Conservation (phyloP, 1,140 invertebrate species). For the Drosophila arawakana region DNA sequence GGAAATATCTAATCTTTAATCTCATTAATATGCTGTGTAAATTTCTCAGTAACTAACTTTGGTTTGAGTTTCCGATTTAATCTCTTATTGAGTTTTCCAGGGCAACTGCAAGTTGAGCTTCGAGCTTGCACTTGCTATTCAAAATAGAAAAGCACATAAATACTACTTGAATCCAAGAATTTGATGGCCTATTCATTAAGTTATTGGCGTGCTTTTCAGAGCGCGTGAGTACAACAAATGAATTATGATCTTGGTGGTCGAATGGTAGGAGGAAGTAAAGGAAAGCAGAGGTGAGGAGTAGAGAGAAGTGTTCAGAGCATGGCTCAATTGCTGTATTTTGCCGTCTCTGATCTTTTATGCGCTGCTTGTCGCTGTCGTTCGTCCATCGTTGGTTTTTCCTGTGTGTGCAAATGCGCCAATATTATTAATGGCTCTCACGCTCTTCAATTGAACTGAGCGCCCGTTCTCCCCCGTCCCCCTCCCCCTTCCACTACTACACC, state of each 20-base stretch:
- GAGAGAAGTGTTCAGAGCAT: neutral
- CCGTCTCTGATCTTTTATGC: constrained; percentile 21
- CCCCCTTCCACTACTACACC: neutral
- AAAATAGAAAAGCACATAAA: constrained; percentile 53
- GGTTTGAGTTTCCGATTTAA: neutral
- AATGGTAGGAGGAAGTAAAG: neutral
- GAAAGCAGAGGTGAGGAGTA: neutral
- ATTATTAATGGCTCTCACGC: constrained; percentile 74
- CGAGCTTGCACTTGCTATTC: neutral
- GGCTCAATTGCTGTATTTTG: constrained; percentile 35
- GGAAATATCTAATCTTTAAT: neutral
- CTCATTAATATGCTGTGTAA: neutral
- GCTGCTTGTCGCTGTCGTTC: constrained; percentile 28
- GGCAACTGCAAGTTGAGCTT: constrained; percentile 17
- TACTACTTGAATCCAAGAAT: constrained; percentile 51
- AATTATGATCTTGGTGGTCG: constrained; percentile 39
- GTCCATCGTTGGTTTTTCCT: constrained; percentile 43
- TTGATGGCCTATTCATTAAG: constrained; percentile 56
- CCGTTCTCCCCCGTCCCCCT: constrained; percentile 27
- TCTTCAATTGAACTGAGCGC: constrained; percentile 74
- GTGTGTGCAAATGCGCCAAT: constrained; percentile 61
- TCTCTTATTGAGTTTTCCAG: neutral
- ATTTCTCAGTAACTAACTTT: neutral
- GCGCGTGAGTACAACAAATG: constrained; percentile 54
- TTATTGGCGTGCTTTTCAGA: constrained; percentile 64